These are phyloP conservation scores for Rhizoglyphus robini DNA, from an alignment of 1,140 invertebrate species.

Conservation along the genomic window DNA sequence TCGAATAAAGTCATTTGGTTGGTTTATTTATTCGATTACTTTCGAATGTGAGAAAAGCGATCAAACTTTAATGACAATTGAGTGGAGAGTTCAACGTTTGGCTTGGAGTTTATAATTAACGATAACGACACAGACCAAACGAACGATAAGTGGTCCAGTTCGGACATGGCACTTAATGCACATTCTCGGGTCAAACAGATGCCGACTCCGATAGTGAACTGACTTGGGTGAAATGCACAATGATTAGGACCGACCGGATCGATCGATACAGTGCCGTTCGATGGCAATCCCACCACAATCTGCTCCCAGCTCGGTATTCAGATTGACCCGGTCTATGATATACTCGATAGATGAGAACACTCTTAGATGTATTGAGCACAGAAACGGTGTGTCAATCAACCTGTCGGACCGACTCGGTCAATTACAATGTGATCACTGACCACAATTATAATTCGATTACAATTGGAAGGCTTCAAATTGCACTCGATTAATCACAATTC, in stretches of 20 bases:
- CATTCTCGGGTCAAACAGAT: too few species aligned
- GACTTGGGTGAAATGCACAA: too few species aligned
- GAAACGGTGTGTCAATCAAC: too few species aligned
- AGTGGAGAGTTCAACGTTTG: neutral
- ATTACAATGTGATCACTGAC: neutral
- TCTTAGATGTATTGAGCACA: too few species aligned
- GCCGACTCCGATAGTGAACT: too few species aligned
- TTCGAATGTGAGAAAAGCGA: constrained; percentile 4
- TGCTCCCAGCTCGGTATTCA: too few species aligned
- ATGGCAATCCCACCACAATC: too few species aligned
- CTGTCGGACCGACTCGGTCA: neutral
- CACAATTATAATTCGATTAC: neutral
- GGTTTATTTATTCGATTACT: neutral
- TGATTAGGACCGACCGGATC: too few species aligned
- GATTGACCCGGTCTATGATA: too few species aligned
- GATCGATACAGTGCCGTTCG: too few species aligned
- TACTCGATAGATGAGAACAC: too few species aligned
- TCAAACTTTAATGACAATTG: constrained; percentile 1
- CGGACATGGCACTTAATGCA: neutral
- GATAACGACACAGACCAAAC: neutral
- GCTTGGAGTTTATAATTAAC: neutral
- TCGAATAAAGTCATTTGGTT: neutral
- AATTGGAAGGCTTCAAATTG: neutral
- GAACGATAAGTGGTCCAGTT: neutral
- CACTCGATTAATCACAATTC: neutral